Conservation (phyloP, 2,113 vertebrate genomes). For the Lycaon pictus region DNA sequence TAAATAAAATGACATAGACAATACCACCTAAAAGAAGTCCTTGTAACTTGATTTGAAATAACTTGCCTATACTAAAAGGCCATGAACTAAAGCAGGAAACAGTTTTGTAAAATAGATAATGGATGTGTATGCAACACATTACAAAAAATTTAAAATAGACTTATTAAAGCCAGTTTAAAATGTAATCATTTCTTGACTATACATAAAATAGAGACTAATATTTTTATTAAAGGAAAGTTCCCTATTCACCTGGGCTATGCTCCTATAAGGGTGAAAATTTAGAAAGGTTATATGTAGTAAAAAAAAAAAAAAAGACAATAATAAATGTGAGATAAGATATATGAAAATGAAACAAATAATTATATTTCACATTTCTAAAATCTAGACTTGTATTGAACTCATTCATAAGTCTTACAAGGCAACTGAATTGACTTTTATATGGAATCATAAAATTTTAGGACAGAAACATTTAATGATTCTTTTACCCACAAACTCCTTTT, state of each 20-base stretch:
- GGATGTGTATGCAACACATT: not conserved
- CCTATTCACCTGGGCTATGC: not conserved
- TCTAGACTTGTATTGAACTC: not conserved
- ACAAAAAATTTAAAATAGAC: not conserved
- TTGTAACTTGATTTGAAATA: not conserved
- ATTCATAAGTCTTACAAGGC: not conserved
- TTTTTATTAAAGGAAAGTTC: not conserved
- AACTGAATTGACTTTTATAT: not conserved
- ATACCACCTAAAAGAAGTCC: not conserved
- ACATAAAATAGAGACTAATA: not conserved
- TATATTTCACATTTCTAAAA: slow-evolving; percentile 38
- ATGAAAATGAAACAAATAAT: slow-evolving; percentile 10
- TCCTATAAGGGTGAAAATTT: not conserved
- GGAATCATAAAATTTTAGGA: not conserved
- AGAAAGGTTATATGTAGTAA: not conserved
- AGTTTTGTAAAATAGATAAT: not conserved
- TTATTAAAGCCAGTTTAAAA: not conserved
- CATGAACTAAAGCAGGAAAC: not conserved
- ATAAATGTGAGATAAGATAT: not conserved
- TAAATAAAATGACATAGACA: not conserved
- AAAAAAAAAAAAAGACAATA: not conserved
- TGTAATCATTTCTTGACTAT: not conserved
- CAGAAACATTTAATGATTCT: not conserved
- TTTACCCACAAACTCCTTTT: not conserved
- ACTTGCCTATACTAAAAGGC: not conserved